Base-by-base conservation (phyloP, 2,113 vertebrate genomes). In the Paramormyrops kingsleyae region DNA sequence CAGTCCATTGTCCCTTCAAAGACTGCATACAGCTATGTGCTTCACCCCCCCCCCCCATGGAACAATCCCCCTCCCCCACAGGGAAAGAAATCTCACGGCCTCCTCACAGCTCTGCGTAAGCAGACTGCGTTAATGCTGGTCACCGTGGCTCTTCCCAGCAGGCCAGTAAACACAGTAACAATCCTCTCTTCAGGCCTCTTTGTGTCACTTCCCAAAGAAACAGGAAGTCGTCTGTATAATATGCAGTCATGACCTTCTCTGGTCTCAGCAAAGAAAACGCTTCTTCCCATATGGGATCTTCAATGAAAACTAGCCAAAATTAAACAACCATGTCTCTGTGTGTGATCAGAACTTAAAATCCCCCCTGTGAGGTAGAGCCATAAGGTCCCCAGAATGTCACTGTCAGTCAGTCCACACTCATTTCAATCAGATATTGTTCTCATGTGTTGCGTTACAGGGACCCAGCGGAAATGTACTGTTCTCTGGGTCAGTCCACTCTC, bases 271-370 rank as follows among this genome's bases (percentile, higher is more conserved):
- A 53, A 77, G 39, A 89, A 89, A 52, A 52, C n/a, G 17, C 46
- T 19, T 47, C 66, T 27, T 77, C 66, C 46, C 88, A 44, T 77
- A 42, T 74, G 88, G 74, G 74, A 83, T 7, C 31, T 39, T 12
- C 44, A 35, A 42, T 31, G 21, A 80, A 21, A 17, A 35, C 8
- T 89, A 39, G 27, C 70, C 3, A 56, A 50, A 89, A 83, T 83
- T 35, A 89, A 89, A 80, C 70, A 35, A 53, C 19, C 17, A n/a
- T 35, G 31, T 15, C 47, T 35, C 39, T 1, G 74, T 53, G 27
- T 89, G 74, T 44, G 88, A 83, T 83, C 44, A 53, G 66, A 52
- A 24, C 66, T 24, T 21, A 53, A 53, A 89, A 50, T 49, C 88
- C 74, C 47, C 31, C n/a, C 88, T 13, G n/a, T 42, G 70, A 56